Evolutionary conservation across 2,888 invertebrate genomes (phyloP), one percentile per base, ranked within the genome.

Genomic region (Drosophila koepferae): DNA sequence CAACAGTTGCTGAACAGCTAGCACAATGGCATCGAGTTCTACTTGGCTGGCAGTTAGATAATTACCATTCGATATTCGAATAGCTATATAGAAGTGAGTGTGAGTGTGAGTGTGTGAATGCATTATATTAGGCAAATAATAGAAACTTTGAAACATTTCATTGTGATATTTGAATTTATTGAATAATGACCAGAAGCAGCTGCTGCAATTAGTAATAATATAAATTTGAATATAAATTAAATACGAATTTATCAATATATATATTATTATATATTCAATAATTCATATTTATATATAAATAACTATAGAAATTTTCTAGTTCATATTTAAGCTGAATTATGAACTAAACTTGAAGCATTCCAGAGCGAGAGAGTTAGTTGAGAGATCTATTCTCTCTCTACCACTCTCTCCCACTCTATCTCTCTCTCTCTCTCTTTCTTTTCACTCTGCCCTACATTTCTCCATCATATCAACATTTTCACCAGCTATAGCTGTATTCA

Each of bases 31-130:
- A 38, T 14, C 14, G 49, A 66, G 64, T 43, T 62, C 41, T 51
- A 71, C 51, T 68, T 66, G 48, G 70, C 20, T 58, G 51, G 51
- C 62, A 71, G 67, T 63, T 72, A 63, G 72, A 63, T 76, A 77
- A 77, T 76, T 72, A 68, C 56, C 56, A 40, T 41, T 43, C 51
- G 63, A 49, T 67, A 58, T n/a, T 48, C 34, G 23, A 34, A 34
- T 36, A 12, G 10, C 2, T 23, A 3, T 28, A 28, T 28, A 28
- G 28, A 28, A 12, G 28, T 8, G 43, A 1, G n/a, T 9, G 48
- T 20, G 44, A 6, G 20, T 44, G 43, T 20, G 20, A 4, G 44
- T 28, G 48, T 48, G 28, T 28, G 9, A 48, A 8, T 28, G 23
- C 28, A 48, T 28, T 48, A 31, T 51, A 7, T 51, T 51, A 12